These are phyloP conservation scores for Tiphia femorata DNA, from an alignment of 2,888 invertebrate species.

Conservation along the genomic window DNA sequence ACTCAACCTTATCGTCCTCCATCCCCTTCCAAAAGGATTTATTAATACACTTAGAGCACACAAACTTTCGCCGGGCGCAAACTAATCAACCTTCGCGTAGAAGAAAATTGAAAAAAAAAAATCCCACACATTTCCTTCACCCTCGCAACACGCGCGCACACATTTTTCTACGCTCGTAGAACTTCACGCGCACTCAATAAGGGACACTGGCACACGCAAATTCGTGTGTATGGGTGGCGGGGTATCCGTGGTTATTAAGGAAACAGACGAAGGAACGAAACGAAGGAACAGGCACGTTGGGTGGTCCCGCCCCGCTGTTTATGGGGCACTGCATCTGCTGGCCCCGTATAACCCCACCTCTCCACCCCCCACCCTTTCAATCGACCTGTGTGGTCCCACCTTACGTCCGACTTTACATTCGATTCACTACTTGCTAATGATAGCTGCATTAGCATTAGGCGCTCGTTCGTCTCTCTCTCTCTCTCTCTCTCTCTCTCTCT, in stretches of 20 bases:
- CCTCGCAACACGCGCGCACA: no score
- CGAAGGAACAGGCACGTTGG: slow-evolving; percentile 58
- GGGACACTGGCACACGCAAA: neutral
- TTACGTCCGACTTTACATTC: slow-evolving; percentile 62
- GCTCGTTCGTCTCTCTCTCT: slow-evolving; percentile 24
- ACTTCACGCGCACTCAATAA: slow-evolving; percentile 11
- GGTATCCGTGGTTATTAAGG: slow-evolving; percentile 64
- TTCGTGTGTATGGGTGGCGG: slow-evolving; percentile 27
- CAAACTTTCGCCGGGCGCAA: no score
- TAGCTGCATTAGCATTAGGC: slow-evolving; percentile 58
- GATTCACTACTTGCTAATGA: slow-evolving; percentile 65
- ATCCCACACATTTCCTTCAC: no score
- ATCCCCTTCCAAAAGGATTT: no score
- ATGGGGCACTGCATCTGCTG: slow-evolving; percentile 65
- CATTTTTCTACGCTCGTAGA: neutral
- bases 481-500: neutral
- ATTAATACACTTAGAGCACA: no score
- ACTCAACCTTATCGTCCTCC: no score
- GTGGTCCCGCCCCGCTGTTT: slow-evolving; percentile 67
- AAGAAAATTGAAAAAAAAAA: no score
- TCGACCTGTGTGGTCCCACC: slow-evolving; percentile 64
- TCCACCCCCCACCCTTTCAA: no score
- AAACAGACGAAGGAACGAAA: slow-evolving; percentile 59
- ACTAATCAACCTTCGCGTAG: no score
- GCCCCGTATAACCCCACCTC: slow-evolving; percentile 60